Percentiles rank a stretch among this genome's conserved stretches.
Conservation (phyloP, 2,888 invertebrate genomes). For the Choreutis nemorana region DNA sequence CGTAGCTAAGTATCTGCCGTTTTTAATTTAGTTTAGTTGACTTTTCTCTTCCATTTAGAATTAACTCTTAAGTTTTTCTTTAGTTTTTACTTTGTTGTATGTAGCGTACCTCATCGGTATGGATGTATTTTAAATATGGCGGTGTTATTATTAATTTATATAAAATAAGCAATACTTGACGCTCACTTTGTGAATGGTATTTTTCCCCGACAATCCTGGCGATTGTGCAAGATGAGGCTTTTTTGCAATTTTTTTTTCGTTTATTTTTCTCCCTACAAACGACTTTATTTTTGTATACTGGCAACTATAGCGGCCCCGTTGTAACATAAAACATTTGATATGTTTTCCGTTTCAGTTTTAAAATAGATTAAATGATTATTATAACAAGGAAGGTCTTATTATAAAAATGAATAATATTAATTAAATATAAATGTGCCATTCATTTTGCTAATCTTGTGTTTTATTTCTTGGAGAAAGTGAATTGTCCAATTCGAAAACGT, state of each 20-base stretch:
- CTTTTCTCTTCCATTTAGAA: slow-evolving; percentile 57
- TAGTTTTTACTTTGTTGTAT: slow-evolving; percentile 37
- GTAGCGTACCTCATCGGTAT: slow-evolving; percentile 27
- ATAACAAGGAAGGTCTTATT: slow-evolving; percentile 63
- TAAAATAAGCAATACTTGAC: slow-evolving; percentile 7
- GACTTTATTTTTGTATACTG: slow-evolving; percentile 26
- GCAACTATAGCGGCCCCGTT: slow-evolving; percentile 29
- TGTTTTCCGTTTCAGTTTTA: slow-evolving; percentile 33
- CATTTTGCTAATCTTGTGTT: slow-evolving; percentile 64
- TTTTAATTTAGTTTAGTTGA: slow-evolving; percentile 53
- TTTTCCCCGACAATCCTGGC: slow-evolving; percentile 36
- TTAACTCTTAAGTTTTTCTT: slow-evolving; percentile 51
- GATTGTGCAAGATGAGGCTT: slow-evolving; percentile 49
- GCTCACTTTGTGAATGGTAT: slow-evolving; percentile 32
- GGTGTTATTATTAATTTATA: not conserved
- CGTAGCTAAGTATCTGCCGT: slow-evolving; percentile 13
- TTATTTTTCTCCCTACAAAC: too few species aligned
- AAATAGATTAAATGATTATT: slow-evolving; percentile 50
- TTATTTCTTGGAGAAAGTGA: slow-evolving; percentile 35
- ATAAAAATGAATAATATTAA: slow-evolving; percentile 67
- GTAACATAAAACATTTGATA: slow-evolving; percentile 44
- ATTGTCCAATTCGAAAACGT: too few species aligned
- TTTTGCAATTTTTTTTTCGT: slow-evolving; percentile 22
- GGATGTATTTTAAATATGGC: too few species aligned
- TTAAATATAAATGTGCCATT: slow-evolving; percentile 69